Evolutionary conservation across 1,140 invertebrate species (phyloP), one percentile per base, ranked within the genome.

Genomic region (Varroa destructor): DNA sequence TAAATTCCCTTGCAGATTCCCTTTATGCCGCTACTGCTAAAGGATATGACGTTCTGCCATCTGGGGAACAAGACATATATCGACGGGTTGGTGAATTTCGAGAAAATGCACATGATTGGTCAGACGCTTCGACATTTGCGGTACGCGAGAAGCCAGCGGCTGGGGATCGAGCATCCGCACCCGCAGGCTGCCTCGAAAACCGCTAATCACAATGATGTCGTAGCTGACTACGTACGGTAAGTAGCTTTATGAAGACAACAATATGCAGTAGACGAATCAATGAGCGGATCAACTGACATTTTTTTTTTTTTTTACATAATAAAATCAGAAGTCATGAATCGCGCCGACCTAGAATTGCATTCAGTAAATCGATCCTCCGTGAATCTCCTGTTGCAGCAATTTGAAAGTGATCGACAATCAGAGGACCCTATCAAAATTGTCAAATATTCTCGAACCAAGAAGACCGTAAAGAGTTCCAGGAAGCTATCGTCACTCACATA

Each of bases 1-100:
- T 51, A 8, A 51, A 51, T 37, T 67, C 37, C 12, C 46, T 40
- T 37, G 37, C 56, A 67, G 61, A 87, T 92, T 73, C 90, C 90
- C 25, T 91, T 92, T 77, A 89, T 92, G 84, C 89, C 89, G 46
- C 82, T 91, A 43, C 80, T 91, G 43, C 82, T 92, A 71, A 92
- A 92, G 84, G 86, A 92, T 79, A 88, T 92, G 86, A 90, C 89
- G 40, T 92, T 92, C 77, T 88, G 88, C 12, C 88, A 92, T 78
- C 89, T 91, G 80, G 90, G 89, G n/a, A 92, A 91, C 79, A 89
- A 90, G 79, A 91, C 89, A 1, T 87, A 86, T 75, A 83, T 89
- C 74, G 88, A 90, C 77, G 87, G 87, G 8, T 79, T 92, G 56
- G 87, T 92, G 42, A 92, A 91, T 78, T 92, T 91, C 81, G 89